These are phyloP conservation scores for Desmophyllum pertusum DNA, from an alignment of 92 coral and sea anemone genomes.

Conservation along the genomic window DNA sequence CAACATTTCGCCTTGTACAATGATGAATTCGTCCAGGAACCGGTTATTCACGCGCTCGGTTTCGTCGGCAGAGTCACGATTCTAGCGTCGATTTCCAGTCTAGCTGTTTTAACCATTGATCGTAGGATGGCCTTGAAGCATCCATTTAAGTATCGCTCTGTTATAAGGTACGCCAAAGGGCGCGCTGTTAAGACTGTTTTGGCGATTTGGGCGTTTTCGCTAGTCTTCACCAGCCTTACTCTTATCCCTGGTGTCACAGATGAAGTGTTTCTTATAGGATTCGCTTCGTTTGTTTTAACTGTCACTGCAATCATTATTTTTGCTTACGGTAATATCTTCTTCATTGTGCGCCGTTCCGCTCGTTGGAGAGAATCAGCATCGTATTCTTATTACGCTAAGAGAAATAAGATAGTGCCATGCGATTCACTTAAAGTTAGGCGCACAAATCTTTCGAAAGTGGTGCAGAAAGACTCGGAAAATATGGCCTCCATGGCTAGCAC, in stretches of 20 bases:
- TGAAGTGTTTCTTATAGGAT: conserved; percentile 60
- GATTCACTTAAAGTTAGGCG: not conserved
- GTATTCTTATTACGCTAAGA: not conserved
- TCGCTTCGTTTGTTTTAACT: conserved; percentile 66
- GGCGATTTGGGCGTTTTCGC: conserved; percentile 57
- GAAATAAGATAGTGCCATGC: not conserved
- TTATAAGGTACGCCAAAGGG: conserved; percentile 58
- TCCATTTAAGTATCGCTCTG: conserved; percentile 70
- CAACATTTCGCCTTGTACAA: conserved; percentile 57
- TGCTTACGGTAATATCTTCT: conserved; percentile 62
- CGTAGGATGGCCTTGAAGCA: conserved; percentile 69
- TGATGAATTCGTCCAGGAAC: conserved; percentile 25
- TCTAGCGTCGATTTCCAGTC: conserved; percentile 64
- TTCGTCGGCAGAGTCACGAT: conserved; percentile 71
- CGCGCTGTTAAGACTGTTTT: conserved; percentile 48
- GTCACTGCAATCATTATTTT: conserved; percentile 56
- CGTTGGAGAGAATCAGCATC: not conserved
- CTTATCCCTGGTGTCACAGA: conserved; percentile 68
- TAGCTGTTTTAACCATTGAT: conserved; percentile 67
- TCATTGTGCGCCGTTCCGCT: not conserved
- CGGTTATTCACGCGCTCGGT: conserved; percentile 58
- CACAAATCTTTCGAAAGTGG: not conserved
- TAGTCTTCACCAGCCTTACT: conserved; percentile 66
- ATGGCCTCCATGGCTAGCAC: not conserved
- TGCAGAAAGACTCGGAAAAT: not conserved